Evolutionary conservation across 2,797 vertebrate genomes (phyloP).

Genomic region (Selene dorsalis): DNA sequence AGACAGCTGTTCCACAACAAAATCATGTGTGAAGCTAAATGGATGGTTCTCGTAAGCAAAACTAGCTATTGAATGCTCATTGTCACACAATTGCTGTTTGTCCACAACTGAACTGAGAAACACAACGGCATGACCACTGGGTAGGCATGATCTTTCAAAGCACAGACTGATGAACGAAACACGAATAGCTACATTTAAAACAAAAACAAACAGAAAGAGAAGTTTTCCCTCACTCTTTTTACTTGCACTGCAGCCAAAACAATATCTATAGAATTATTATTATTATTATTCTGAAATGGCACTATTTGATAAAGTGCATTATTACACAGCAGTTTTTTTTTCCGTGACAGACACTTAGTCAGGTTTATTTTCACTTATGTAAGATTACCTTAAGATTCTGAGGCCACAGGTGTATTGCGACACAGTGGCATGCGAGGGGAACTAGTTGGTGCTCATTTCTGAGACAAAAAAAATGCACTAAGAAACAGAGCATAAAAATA

Average conservation of each 20-base stretch:
- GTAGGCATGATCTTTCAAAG: neutral
- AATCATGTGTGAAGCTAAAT: slow-evolving; percentile 3
- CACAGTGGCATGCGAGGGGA: slow-evolving; percentile 1
- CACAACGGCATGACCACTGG: neutral
- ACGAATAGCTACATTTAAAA: neutral
- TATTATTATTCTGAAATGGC: neutral
- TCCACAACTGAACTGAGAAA: neutral
- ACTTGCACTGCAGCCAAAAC: neutral
- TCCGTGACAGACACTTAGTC: neutral
- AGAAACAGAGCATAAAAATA: slow-evolving; percentile 16
- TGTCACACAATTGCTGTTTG: slow-evolving; percentile 2
- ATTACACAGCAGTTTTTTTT: slow-evolving; percentile 4
- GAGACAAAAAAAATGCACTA: neutral
- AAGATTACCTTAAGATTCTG: slow-evolving; percentile 20
- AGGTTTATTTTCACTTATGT: slow-evolving; percentile 2
- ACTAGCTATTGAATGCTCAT: neutral
- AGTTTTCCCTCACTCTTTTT: neutral
- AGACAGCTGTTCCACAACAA: slow-evolving; percentile 42
- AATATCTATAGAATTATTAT: neutral
- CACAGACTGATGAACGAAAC: neutral
- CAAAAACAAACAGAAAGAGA: neutral
- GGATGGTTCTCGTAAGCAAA: neutral
- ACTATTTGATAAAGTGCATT: neutral
- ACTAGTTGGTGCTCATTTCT: slow-evolving; percentile 9
- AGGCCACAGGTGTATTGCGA: slow-evolving; percentile 4